These are phyloP conservation scores for Noctua janthe DNA, from an alignment of 2,888 invertebrate species.

Conservation along the genomic window DNA sequence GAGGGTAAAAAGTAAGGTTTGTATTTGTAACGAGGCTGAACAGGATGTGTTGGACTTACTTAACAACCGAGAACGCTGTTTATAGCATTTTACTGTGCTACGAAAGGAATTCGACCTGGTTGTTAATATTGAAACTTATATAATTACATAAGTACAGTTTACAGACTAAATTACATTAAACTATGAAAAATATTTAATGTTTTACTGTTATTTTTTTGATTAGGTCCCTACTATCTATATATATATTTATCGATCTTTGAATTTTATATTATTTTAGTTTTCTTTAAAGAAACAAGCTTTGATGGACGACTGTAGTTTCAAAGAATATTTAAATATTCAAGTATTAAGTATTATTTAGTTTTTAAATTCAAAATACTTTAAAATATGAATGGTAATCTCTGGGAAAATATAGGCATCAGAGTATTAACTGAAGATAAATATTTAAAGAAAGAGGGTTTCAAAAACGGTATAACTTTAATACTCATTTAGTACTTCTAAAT, in stretches of 20 bases:
- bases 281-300: conserved; percentile 5
- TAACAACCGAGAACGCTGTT: neutral
- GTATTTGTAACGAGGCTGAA: neutral
- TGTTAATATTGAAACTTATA: neutral
- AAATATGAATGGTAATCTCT: neutral
- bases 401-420: neutral
- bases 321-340: neutral
- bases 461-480: neutral
- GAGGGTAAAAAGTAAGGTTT: neutral
- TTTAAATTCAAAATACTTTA: neutral
- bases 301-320: neutral
- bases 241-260: too few species aligned
- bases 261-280: neutral
- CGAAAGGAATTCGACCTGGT: neutral
- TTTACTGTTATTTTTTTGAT: neutral
- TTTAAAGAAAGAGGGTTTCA: neutral
- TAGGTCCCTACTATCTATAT: neutral
- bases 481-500: neutral
- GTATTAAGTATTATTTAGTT: neutral
- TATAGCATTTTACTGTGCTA: neutral
- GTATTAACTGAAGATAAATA: neutral
- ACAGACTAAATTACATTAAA: neutral
- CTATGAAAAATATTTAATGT: neutral
- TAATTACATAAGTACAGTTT: neutral
- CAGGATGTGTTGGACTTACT: neutral